These are phyloP conservation scores for Actenoides hombroni DNA, from an alignment of 2,113 vertebrate species.

Conservation along the genomic window DNA sequence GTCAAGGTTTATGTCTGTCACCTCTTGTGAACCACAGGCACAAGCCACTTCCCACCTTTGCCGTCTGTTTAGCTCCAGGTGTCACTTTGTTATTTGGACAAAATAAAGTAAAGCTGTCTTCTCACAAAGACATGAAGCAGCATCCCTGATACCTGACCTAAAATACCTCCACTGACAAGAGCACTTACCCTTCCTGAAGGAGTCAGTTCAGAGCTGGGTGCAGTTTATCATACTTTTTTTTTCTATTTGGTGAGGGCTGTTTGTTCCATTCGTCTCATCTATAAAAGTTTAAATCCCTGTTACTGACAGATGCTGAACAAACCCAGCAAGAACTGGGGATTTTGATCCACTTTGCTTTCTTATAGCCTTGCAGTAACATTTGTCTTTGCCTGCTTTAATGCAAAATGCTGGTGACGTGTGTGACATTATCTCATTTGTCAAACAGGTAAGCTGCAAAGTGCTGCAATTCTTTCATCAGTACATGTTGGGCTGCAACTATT, in stretches of 20 bases:
- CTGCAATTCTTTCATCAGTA: constrained; percentile 96
- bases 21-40: neutral
- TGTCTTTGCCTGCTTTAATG: neutral
- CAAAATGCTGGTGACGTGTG: neutral
- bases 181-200: neutral
- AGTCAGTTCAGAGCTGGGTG: neutral
- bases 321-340: neutral
- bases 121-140: accelerated
- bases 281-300: neutral
- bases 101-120: neutral
- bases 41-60: neutral
- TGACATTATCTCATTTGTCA: constrained; percentile 26
- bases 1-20: neutral
- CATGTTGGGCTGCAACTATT: constrained; percentile 96
- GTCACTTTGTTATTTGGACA: neutral
- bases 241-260: neutral
- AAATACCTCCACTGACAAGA: neutral
- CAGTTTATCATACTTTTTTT: neutral
- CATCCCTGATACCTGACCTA: neutral
- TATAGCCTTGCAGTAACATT: neutral
- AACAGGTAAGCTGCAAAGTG: constrained; percentile 91
- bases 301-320: neutral
- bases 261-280: neutral
- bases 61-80: neutral
- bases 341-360: neutral